Evolutionary conservation across 2,888 invertebrate species (phyloP).

Genomic region (Lordiphosa fenestrarum): DNA sequence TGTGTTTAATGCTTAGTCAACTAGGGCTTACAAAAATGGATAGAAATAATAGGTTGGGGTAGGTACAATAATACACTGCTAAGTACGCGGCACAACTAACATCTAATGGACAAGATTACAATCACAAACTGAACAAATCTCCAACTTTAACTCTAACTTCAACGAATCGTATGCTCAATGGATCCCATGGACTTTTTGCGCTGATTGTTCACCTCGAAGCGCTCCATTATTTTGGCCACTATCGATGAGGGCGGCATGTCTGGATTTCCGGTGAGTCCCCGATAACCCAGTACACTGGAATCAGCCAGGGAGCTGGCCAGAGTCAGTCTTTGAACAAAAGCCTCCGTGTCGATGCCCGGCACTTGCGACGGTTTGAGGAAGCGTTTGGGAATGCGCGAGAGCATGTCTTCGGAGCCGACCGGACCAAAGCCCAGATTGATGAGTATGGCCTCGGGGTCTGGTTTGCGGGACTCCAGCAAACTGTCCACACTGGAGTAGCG

Average conservation of each 20-base stretch:
- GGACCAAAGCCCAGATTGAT: constrained; percentile 91
- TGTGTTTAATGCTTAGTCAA: constrained; percentile 25
- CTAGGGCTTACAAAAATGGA: constrained; percentile 20
- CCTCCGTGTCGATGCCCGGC: constrained; percentile 87
- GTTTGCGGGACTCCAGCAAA: constrained; percentile 89
- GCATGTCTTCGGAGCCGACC: constrained; percentile 84
- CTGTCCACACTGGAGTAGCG: constrained; percentile 90
- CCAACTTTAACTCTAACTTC: constrained; percentile 22
- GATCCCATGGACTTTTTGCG: constrained; percentile 80
- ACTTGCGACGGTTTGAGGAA: constrained; percentile 91
- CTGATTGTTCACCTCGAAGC: constrained; percentile 83
- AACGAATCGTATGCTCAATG: constrained; percentile 58
- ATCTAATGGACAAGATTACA: constrained; percentile 68
- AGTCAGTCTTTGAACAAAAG: constrained; percentile 88
- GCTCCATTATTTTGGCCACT: constrained; percentile 90
- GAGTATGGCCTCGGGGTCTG: constrained; percentile 94
- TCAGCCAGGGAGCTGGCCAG: constrained; percentile 87
- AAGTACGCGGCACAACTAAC: constrained; percentile 64
- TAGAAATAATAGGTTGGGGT: constrained; percentile 20
- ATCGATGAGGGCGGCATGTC: constrained; percentile 90
- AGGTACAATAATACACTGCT: constrained; percentile 52
- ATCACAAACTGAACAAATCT: constrained; percentile 45
- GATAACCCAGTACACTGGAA: constrained; percentile 88
- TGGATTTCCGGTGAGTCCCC: constrained; percentile 89
- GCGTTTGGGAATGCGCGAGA: constrained; percentile 88